A percentile compares a stretch with the other conserved stretches of the same genome.
These are phyloP conservation scores for Diorhabda sublineata DNA, from an alignment of 1,140 invertebrate species.

Conservation along the genomic window DNA sequence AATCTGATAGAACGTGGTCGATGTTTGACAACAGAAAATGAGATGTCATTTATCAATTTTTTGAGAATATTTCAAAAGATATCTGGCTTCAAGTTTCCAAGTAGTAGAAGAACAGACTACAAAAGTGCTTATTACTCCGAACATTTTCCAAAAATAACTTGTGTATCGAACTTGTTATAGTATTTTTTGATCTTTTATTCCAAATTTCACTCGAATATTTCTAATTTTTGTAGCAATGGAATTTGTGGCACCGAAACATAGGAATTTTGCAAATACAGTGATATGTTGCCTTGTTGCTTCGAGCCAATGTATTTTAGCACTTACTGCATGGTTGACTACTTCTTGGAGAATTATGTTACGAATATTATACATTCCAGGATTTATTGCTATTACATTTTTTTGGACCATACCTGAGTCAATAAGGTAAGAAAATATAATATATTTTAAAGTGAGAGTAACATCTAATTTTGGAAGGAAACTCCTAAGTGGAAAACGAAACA, in stretches of 20 bases:
- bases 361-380: conserved; percentile 61
- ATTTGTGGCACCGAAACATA: conserved; percentile 65
- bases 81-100: too few relatives aligned
- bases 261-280: conserved; percentile 67
- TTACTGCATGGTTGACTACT: conserved; percentile 62
- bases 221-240: conserved; percentile 62
- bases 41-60: too few relatives aligned
- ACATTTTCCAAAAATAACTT: too few relatives aligned
- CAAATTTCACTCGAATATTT: neutral
- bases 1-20: too few relatives aligned
- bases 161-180: too few relatives aligned
- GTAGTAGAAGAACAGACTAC: too few relatives aligned
- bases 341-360: conserved; percentile 68
- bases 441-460: too few relatives aligned
- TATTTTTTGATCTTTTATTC: neutral
- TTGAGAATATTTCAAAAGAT: too few relatives aligned
- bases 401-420: conserved; percentile 61
- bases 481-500: too few relatives aligned
- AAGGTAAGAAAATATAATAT: conserved; percentile 47
- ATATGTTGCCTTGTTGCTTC: conserved; percentile 66
- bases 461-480: too few relatives aligned
- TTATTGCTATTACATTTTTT: conserved; percentile 59
- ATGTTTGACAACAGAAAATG: too few relatives aligned
- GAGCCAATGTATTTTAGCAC: conserved; percentile 67
- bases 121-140: too few relatives aligned